Evolutionary conservation across 2,888 invertebrate genomes (phyloP).

Genomic region (Perithous albicinctus): DNA sequence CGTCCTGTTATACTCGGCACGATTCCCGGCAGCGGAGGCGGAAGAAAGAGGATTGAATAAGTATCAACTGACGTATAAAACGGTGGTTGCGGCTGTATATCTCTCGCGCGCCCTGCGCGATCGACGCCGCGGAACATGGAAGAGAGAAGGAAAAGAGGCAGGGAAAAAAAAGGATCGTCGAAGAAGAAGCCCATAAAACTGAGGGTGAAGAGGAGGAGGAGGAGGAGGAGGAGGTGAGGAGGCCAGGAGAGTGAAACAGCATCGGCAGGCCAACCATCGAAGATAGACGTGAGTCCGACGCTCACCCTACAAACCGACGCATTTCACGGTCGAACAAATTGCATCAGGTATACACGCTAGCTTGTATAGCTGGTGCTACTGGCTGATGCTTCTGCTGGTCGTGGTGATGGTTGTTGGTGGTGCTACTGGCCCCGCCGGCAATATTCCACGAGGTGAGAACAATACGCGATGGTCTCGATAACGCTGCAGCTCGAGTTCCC

Average conservation of each 20-base stretch:
- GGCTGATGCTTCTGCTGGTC: constrained; percentile 16
- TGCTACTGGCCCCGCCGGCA: constrained; percentile 35
- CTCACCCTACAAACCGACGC: constrained; percentile 65
- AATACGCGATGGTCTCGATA: constrained; percentile 59
- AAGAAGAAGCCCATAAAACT: constrained; percentile 47
- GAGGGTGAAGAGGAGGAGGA: constrained; percentile 12
- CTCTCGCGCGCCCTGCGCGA: constrained; percentile 8
- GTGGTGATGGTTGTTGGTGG: constrained; percentile 8
- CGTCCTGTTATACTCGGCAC: constrained; percentile 35
- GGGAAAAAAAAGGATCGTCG: constrained; percentile 3
- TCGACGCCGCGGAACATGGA: constrained; percentile 37
- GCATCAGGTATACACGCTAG: constrained; percentile 60
- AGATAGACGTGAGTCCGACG: constrained; percentile 53
- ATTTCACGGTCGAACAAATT: constrained; percentile 70
- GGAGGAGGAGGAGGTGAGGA: constrained; percentile 37
- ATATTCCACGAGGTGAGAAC: constrained; percentile 65
- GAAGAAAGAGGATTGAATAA: constrained; percentile 55
- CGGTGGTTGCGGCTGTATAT: constrained; percentile 43
- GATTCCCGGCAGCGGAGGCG: constrained; percentile 33
- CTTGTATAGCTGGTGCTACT: constrained; percentile 23
- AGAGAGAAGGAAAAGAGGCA: constrained; percentile 30
- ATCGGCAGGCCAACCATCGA: constrained; percentile 41
- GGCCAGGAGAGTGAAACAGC: constrained; percentile 41
- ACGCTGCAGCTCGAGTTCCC: constrained; percentile 22
- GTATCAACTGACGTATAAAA: constrained; percentile 53